phyloP scores from a whole-genome alignment of 1,140 invertebrate species.

The Pentalonia nigronervosa region DNA sequence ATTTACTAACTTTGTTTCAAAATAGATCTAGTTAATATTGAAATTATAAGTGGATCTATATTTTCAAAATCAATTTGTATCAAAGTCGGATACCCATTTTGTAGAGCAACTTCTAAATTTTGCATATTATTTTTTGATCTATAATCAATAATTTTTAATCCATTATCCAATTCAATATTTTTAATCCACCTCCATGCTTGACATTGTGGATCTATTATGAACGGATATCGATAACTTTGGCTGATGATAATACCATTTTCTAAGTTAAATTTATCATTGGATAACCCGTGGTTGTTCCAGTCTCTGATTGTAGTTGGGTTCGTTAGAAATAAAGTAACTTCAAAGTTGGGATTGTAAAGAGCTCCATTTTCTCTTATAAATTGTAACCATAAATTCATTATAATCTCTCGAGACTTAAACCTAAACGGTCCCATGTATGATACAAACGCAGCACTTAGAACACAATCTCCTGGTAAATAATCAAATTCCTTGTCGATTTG shows the following conservation, averaged over 20 bases:
- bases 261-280: constrained; percentile 88
- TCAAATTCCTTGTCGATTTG: constrained; percentile 70
- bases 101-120: constrained; percentile 80
- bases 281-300: constrained; percentile 90
- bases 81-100: constrained; percentile 82
- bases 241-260: constrained; percentile 93
- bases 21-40: constrained; percentile 27
- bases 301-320: constrained; percentile 82
- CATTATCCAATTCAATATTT: constrained; percentile 89
- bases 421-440: constrained; percentile 86
- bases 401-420: constrained; percentile 76
- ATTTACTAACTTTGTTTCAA: constrained; percentile 2
- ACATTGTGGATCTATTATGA: constrained; percentile 96
- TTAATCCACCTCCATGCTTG: constrained; percentile 96
- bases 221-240: constrained; percentile 83
- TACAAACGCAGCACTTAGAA: constrained; percentile 81
- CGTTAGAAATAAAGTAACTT: constrained; percentile 71
- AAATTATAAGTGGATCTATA: constrained; percentile 80
- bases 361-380: constrained; percentile 62
- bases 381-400: constrained; percentile 72
- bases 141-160: constrained; percentile 81
- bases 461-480: constrained; percentile 76
- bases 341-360: constrained; percentile 75
- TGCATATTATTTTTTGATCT: constrained; percentile 83
- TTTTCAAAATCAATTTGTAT: constrained; percentile 86